Percentiles rank a stretch among this genome's conserved stretches.
Conservation (phyloP, 2,888 invertebrate species). For the Pheosia gnoma region DNA sequence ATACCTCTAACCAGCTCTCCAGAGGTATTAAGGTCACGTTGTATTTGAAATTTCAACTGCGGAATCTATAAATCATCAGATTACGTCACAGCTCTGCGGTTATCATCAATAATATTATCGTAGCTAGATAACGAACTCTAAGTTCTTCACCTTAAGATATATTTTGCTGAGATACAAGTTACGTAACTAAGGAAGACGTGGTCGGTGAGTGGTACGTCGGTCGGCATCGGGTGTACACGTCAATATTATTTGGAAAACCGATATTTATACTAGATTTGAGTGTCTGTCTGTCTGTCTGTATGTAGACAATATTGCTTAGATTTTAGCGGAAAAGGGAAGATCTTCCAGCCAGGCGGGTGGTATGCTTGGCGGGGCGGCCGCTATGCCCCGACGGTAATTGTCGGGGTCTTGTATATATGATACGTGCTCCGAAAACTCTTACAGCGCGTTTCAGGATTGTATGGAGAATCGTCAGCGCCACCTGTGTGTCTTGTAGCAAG, state of each 20-base stretch:
- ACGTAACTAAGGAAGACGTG: neutral
- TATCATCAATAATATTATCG: neutral
- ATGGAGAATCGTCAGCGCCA: too few species aligned
- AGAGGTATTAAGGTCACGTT: too few species aligned
- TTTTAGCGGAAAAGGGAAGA: too few species aligned
- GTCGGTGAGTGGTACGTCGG: neutral
- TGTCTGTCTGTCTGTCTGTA: neutral
- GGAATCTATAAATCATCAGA: neutral
- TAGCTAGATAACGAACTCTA: neutral
- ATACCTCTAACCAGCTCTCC: too few species aligned
- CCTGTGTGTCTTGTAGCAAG: too few species aligned
- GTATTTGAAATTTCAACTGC: too few species aligned
- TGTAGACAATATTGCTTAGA: neutral
- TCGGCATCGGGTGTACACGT: neutral
- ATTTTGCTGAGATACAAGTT: neutral
- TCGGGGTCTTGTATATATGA: too few species aligned
- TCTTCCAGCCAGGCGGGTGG: too few species aligned
- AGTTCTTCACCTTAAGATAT: neutral
- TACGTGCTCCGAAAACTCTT: too few species aligned
- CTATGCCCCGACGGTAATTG: too few species aligned
- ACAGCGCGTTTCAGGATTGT: too few species aligned
- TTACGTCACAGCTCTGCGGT: neutral
- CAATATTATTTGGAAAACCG: conserved; percentile 2
- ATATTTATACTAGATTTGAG: neutral
- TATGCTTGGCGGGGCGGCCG: too few species aligned